Base-by-base conservation (phyloP, 2,888 invertebrate genomes). In the Drosophila multiciliata region DNA sequence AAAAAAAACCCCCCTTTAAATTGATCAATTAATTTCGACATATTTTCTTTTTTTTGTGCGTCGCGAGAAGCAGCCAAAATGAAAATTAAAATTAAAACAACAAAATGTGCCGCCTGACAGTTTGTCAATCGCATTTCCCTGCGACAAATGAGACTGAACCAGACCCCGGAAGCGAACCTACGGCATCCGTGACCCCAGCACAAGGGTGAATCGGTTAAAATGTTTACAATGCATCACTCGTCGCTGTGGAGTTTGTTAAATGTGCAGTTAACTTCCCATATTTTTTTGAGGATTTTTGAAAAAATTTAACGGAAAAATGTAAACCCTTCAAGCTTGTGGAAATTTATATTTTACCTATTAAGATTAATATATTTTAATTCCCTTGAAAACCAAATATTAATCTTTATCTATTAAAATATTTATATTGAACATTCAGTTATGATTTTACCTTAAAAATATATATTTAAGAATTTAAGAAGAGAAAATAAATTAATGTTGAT, bases 21-120 rank as follows among this genome's bases (percentile, higher is more conserved):
- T 87, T 90, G 87, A 89, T 86, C 87, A 87, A 87, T 87, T 87
- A 87, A 87, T 90, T 89, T 83, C 71, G 55, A 67, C 68, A 45
- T 45, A 15, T 23, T 45, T 58, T 84, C n/a, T 82, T 84, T 87
- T 87, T 73, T 55, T 33, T 38, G 40, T 53, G 36, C 32, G 61
- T 64, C 26, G 66, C 26, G 35, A 45, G 54, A 57, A 75, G 58
- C 69, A 45, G 63, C 55, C 70, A 61, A 73, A 78, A 67, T 58
- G 72, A 66, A 78, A 65, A 75, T 63, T 48, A 66, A 79, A 83
- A 72, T 71, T 59, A 71, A 74, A 80, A 80, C 83, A 86, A 77
- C 75, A 73, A 83, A 86, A 83, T 75, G 67, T 76, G 50, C 59
- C 62, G 78, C 71, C 75, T 86, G 90, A 90, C 87, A 87, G 90